Percentiles rank a stretch among this genome's conserved stretches.
phyloP scores from a whole-genome alignment of 1,140 invertebrate genomes.

The Acromyrmex echinatior region DNA sequence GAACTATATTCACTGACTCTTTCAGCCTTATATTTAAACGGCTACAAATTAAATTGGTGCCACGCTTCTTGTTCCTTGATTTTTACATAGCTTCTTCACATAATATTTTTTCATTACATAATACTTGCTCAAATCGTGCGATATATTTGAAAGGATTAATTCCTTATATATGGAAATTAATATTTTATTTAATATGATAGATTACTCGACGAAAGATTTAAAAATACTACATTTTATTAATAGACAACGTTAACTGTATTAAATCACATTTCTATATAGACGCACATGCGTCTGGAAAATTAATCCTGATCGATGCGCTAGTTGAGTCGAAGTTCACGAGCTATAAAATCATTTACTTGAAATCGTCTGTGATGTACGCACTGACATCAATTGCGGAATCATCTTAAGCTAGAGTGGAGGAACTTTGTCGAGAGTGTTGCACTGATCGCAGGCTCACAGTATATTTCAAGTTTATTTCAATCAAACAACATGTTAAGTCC shows the following conservation, averaged over 20 bases:
- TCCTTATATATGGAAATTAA: background rate
- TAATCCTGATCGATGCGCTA: background rate
- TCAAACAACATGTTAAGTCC: background rate
- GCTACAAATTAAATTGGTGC: constrained; percentile 29
- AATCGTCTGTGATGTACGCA: background rate
- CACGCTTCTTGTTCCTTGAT: constrained; percentile 7
- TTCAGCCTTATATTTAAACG: constrained; percentile 23
- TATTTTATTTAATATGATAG: background rate
- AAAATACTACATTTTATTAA: background rate
- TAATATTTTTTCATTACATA: background rate
- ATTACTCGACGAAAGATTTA: background rate
- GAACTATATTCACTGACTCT: constrained; percentile 79
- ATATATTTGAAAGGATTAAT: background rate
- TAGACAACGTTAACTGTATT: background rate
- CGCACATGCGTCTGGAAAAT: background rate
- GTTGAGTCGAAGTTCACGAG: constrained; percentile 17
- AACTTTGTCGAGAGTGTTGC: background rate
- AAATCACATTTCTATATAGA: background rate
- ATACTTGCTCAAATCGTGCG: background rate
- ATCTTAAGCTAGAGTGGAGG: background rate
- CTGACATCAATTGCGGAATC: background rate
- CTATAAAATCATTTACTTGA: constrained; percentile 11
- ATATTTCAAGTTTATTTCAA: constrained; percentile 30
- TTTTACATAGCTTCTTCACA: constrained; percentile 18
- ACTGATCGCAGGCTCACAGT: background rate